Evolutionary conservation across 2,797 vertebrate genomes (phyloP).

Genomic region (Heteromormyrus szaboi): DNA sequence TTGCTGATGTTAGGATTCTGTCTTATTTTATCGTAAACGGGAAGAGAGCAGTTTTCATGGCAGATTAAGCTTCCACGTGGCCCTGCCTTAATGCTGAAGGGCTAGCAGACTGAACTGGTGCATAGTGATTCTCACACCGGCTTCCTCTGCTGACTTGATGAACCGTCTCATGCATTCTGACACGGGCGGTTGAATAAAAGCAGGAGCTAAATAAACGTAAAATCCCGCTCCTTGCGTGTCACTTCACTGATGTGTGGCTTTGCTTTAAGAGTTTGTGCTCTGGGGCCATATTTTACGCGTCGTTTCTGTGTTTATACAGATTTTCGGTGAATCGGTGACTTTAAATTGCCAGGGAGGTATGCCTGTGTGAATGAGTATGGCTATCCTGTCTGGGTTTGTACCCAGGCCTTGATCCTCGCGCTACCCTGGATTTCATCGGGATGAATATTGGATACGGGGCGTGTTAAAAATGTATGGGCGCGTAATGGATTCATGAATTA

Average conservation of each 20-base stretch:
- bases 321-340: not conserved
- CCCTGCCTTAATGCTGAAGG: not conserved
- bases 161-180: not conserved
- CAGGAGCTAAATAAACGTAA: not conserved
- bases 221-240: not conserved
- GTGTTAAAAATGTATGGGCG: not conserved
- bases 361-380: not conserved
- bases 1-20: not conserved
- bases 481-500: constrained; percentile 8
- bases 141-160: not conserved
- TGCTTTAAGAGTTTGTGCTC: not conserved
- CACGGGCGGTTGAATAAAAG: not conserved
- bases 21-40: not conserved
- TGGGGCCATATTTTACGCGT: not conserved
- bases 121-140: not conserved
- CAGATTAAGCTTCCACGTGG: not conserved
- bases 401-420: not conserved
- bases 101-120: not conserved
- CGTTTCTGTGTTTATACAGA: not conserved
- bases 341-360: not conserved
- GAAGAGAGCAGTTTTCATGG: not conserved
- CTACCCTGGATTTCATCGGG: not conserved
- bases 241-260: not conserved
- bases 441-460: not conserved
- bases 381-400: not conserved